Percentiles rank a stretch among this genome's conserved stretches.
Evolutionary conservation across 2,888 invertebrate species (phyloP).

Genomic region (Nomada goodeniana): DNA sequence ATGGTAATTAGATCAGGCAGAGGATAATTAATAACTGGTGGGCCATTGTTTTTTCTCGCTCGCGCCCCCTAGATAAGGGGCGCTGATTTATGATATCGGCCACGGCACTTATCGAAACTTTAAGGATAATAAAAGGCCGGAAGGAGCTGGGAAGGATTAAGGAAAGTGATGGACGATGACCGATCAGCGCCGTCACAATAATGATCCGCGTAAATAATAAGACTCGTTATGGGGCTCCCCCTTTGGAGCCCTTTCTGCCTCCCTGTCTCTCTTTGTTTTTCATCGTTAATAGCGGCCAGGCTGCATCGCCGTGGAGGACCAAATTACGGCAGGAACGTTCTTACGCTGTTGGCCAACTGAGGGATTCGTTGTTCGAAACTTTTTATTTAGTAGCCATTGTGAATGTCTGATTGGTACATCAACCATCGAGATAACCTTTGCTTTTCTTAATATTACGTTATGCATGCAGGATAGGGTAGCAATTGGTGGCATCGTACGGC

Average conservation of each 20-base stretch:
- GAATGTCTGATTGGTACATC: too few species aligned
- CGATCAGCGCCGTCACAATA: slow-evolving; percentile 83
- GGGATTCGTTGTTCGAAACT: too few species aligned
- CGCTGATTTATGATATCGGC: slow-evolving; percentile 80
- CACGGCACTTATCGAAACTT: slow-evolving; percentile 79
- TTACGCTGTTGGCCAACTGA: too few species aligned
- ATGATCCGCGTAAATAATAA: slow-evolving; percentile 82
- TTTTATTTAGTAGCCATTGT: too few species aligned
- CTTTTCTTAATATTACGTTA: too few species aligned
- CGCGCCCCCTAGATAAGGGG: slow-evolving; percentile 58
- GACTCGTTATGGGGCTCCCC: slow-evolving; percentile 1
- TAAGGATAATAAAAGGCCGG: slow-evolving; percentile 79
- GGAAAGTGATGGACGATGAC: slow-evolving; percentile 82
- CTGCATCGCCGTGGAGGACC: slow-evolving; percentile 7
- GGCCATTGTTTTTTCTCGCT: slow-evolving; percentile 55
- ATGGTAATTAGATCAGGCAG: slow-evolving; percentile 56
- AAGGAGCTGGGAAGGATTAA: slow-evolving; percentile 66
- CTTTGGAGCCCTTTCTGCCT: slow-evolving; percentile 13
- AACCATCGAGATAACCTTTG: too few species aligned
- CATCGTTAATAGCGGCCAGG: slow-evolving; percentile 49
- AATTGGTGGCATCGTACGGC: too few species aligned
- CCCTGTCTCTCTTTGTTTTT: slow-evolving; percentile 47
- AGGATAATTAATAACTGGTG: slow-evolving; percentile 58
- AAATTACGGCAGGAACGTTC: slow-evolving; percentile 28
- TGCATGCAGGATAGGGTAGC: too few species aligned